Base-by-base conservation (phyloP, 1,140 invertebrate genomes). In the Samia ricini region DNA sequence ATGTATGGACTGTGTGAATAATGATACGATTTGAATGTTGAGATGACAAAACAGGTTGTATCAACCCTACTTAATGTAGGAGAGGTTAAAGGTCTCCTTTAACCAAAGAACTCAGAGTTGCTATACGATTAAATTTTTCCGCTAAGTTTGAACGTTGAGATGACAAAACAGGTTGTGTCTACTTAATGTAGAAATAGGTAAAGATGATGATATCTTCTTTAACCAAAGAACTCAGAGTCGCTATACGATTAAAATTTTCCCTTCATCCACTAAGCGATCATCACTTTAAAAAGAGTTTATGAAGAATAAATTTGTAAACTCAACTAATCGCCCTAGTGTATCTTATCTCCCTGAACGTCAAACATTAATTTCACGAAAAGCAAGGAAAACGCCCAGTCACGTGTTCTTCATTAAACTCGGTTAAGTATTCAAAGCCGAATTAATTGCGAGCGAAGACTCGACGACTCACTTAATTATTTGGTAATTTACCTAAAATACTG, bases 401-500 rank as follows among this genome's bases (percentile, higher is more conserved):
- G 33, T 42, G 33, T 42, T 42, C 33, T 42, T 42, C 33, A 42
- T 42, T 42, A 42, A 42, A 42, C 33, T 42, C 33, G 33, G 33
- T 42, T 42, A 42, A 42, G 33, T 42, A 42, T 42, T 42, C 33
- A 42, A 42, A 42, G 33, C 33, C 33, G n/a, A 42, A 42, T 42
- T 42, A 42, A 42, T 42, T 42, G 33, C 33, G 33, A 42, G 12
- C 33, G 33, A 42, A 42, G 33, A 42, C 33, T 42, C 15, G 33
- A 42, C 33, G 33, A 42, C 33, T 42, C 33, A 42, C 33, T 42
- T 42, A 42, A 42, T 42, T 42, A 42, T 42, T 42, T 42, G 33
- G 33, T 42, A 42, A 42, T 42, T 42, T 42, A 42, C 33, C 33
- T 42, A 42, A 42, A 42, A 42, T 42, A 42, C 33, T 42, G n/a